Conservation (phyloP, 2,113 vertebrate genomes). For the Pteruthius melanotis region DNA sequence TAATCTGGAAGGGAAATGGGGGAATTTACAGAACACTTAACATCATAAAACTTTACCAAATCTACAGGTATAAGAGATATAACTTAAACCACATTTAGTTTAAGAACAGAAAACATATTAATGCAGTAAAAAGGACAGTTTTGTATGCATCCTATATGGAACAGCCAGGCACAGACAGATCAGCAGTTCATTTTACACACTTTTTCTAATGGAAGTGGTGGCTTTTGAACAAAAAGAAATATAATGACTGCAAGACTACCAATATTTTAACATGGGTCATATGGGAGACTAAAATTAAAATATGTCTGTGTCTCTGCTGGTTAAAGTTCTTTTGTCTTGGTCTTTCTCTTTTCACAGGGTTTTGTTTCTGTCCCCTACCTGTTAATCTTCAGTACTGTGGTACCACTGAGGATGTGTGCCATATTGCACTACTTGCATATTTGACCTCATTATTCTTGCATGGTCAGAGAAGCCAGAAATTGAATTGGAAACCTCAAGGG, state of each 20-base stretch:
- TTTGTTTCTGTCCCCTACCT: not conserved
- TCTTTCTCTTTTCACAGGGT: not conserved
- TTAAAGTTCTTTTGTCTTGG: not conserved
- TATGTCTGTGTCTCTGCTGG: not conserved
- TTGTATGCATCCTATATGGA: not conserved
- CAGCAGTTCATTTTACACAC: not conserved
- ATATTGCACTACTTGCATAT: not conserved
- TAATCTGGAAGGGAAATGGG: not conserved
- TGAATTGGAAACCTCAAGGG: conserved; percentile 30
- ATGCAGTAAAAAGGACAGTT: not conserved
- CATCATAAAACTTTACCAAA: not conserved
- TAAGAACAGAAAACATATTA: not conserved
- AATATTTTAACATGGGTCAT: not conserved
- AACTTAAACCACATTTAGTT: not conserved
- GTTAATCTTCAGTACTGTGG: not conserved
- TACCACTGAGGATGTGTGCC: not conserved
- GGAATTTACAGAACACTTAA: not conserved
- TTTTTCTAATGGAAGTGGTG: not conserved
- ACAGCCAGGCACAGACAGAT: not conserved
- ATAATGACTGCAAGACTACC: not conserved
- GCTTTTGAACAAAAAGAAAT: not conserved
- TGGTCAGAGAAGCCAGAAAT: conserved; percentile 9
- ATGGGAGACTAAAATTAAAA: not conserved
- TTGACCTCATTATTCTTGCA: not conserved
- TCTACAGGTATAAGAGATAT: not conserved